phyloP scores from a whole-genome alignment of 1,140 invertebrate genomes.

The Diplogasteroides magnus region DNA sequence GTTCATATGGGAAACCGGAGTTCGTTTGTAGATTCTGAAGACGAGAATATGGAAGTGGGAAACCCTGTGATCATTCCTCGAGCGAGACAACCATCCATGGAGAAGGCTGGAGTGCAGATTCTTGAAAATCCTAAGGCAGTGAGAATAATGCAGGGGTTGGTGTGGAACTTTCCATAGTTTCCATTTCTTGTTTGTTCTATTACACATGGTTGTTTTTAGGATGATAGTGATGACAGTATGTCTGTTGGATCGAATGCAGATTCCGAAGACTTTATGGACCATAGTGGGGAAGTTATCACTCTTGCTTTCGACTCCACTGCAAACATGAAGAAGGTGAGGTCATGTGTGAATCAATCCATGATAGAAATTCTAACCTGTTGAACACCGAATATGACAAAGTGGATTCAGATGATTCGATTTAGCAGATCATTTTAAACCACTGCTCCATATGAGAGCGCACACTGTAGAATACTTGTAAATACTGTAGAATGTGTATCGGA shows the following conservation, averaged over 20 bases:
- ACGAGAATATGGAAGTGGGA: constrained; percentile 21
- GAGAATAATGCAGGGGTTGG: constrained; percentile 13
- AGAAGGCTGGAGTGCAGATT: constrained; percentile 18
- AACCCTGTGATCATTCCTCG: constrained; percentile 27
- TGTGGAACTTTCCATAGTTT: background rate
- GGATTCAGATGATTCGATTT: no score
- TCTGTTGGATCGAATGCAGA: background rate
- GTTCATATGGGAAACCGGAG: no score
- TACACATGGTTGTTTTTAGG: background rate
- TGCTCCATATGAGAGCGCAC: no score
- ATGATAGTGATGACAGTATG: background rate
- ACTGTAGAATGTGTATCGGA: no score
- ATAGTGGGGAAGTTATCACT: background rate
- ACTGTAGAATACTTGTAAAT: no score
- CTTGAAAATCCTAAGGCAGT: constrained; percentile 21
- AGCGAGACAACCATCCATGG: constrained; percentile 12
- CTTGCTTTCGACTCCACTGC: constrained; percentile 4
- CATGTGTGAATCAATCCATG: no score
- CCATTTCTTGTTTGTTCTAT: background rate
- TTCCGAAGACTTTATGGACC: background rate
- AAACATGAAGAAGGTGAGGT: constrained; percentile 7
- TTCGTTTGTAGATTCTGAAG: constrained; percentile 22
- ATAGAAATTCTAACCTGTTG: no score
- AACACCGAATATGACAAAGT: no score
- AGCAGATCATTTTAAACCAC: no score